Evolutionary conservation across 92 coral and sea anemone species (phyloP).

Genomic region (Porites cylindrica): DNA sequence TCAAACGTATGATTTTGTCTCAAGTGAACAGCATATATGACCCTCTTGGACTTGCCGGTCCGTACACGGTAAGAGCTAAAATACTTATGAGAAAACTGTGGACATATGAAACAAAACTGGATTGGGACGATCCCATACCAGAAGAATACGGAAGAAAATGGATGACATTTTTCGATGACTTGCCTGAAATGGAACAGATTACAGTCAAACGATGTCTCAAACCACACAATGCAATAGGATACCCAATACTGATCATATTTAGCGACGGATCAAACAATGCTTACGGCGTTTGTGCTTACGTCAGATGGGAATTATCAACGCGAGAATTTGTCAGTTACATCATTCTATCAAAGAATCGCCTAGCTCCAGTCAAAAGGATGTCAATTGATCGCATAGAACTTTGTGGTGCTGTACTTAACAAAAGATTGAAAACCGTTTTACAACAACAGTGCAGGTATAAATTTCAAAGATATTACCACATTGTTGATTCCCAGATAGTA

Average conservation of each 20-base stretch:
- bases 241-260: constrained; percentile 32
- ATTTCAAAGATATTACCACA: constrained; percentile 35
- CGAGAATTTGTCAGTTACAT: constrained; percentile 35
- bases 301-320: constrained; percentile 41
- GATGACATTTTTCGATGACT: constrained; percentile 26
- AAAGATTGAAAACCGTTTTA: constrained; percentile 58
- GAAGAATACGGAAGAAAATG: constrained; percentile 26
- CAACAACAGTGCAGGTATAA: constrained; percentile 52
- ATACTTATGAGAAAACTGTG: constrained; percentile 65
- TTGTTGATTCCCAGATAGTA: constrained; percentile 78
- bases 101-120: constrained; percentile 27
- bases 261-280: constrained; percentile 48
- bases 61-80: constrained; percentile 70
- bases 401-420: constrained; percentile 61
- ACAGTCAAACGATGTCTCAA: constrained; percentile 38
- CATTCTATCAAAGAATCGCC: constrained; percentile 54
- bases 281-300: constrained; percentile 51
- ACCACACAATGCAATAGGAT: constrained; percentile 22
- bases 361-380: constrained; percentile 64
- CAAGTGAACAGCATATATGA: constrained; percentile 68
- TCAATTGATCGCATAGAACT: constrained; percentile 64
- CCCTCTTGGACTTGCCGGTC: constrained; percentile 65
- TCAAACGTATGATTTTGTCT: constrained; percentile 67
- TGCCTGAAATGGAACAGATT: constrained; percentile 34
- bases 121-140: constrained; percentile 74